These are phyloP conservation scores for Andrena fulva DNA, from an alignment of 2,888 invertebrate genomes.

Conservation along the genomic window DNA sequence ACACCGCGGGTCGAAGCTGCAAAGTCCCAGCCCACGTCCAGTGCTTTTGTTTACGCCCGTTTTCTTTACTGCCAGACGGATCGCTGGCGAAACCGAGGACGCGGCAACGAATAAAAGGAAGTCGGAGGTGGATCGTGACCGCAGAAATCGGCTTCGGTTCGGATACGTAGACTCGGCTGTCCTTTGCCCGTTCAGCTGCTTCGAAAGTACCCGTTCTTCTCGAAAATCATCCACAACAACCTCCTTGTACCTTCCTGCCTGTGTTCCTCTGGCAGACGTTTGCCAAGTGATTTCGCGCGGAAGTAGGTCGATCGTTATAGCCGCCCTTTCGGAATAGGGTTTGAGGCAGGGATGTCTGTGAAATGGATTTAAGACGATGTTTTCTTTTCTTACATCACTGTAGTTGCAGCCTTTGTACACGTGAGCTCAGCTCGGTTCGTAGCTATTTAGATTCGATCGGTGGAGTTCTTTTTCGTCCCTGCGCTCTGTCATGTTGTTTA, in stretches of 20 bases:
- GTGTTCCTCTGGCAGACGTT: slow-evolving; percentile 38
- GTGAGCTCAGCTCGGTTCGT: not conserved
- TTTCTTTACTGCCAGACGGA: slow-evolving; percentile 10
- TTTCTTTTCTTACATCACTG: not conserved
- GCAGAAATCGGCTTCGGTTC: slow-evolving; percentile 51
- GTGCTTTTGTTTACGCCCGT: slow-evolving; percentile 27
- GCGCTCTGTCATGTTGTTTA: not conserved
- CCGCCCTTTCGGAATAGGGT: slow-evolving; percentile 8
- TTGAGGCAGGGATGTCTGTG: not conserved
- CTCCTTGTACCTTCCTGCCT: not conserved
- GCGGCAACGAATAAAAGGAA: slow-evolving; percentile 37
- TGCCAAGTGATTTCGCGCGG: slow-evolving; percentile 65
- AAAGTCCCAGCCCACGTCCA: slow-evolving; percentile 12
- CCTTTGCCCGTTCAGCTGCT: not conserved
- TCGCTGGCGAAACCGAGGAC: slow-evolving; percentile 14
- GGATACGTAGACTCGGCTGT: slow-evolving; percentile 15
- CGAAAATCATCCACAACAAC: slow-evolving; percentile 48
- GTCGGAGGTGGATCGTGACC: slow-evolving; percentile 41
- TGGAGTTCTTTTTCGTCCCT: not conserved
- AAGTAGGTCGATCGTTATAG: slow-evolving; percentile 64
- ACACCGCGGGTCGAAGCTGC: not conserved
- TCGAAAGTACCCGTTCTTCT: slow-evolving; percentile 22
- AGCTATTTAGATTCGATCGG: not conserved
- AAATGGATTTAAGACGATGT: not conserved
- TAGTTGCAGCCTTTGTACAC: not conserved